Evolutionary conservation across 2,113 vertebrate genomes (phyloP), one percentile per base, ranked within the genome.

Genomic region (Tachysurus fulvidraco): DNA sequence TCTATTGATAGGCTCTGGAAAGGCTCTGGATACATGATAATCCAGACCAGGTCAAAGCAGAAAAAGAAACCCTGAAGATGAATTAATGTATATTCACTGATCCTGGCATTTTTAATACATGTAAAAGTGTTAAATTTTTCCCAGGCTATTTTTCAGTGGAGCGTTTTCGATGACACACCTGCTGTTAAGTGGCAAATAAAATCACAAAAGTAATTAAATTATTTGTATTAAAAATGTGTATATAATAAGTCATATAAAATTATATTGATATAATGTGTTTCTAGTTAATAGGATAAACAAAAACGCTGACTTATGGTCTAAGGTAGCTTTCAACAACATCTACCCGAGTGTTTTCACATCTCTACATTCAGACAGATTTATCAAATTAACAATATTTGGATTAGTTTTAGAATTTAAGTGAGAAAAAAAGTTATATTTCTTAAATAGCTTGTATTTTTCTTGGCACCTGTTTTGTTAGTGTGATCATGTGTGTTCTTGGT

Each of bases 381-480:
- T 30, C 76, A 55, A 78, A 55, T 55, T 16, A 54, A 41, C 78
- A 80, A 11, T 60, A 41, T 81, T 36, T 81, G 30, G 30, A 81
- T 81, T 81, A 23, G 78, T 23, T 25, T 36, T 59, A 44, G 19
- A 59, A 36, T 80, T 11, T 55, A 23, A 50, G 30, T 50, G 71
- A 25, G 44, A 23, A 50, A 50, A 50, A 50, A 10, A 5, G 1
- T 6, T 2, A 77, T 50, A 83, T 67, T 52, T 82, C 23, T 55
- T 1, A 64, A 16, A 41, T 87, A 28, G 62, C 36, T 30, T 16
- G n/a, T 74, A 25, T 86, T 83, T 87, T 7, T 87, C 73, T 83
- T 65, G 46, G n/a, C 67, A 28, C 67, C 65, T 74, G 19, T 55
- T 30, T 44, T 60, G 79, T 41, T 30, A 11, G 81, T 52, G 60